These are phyloP conservation scores for Turritopsis rubra DNA, from an alignment of 30 jellyfish, hydroid and myxozoan genomes.

Conservation along the genomic window DNA sequence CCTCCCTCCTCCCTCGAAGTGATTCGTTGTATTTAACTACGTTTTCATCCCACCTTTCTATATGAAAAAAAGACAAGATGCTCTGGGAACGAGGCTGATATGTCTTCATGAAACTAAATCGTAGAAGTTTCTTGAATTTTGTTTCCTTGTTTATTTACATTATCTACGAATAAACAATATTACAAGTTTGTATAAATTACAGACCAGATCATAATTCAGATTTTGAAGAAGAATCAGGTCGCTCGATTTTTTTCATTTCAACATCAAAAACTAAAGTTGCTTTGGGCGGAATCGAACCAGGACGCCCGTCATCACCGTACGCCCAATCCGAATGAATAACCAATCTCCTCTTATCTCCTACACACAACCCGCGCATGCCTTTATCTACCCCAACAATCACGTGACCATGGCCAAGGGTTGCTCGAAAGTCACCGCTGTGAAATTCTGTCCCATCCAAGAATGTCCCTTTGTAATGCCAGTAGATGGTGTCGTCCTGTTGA, in stretches of 20 bases:
- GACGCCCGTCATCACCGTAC: constrained; percentile 43
- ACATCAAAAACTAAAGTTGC: constrained; percentile 41
- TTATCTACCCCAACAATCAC: constrained; percentile 36
- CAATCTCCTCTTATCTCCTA: constrained; percentile 34
- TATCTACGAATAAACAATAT: too few relatives aligned
- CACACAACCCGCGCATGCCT: constrained; percentile 46
- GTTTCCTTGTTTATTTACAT: too few relatives aligned
- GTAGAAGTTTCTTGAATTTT: too few relatives aligned
- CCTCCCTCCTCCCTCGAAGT: too few relatives aligned
- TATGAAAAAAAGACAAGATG: too few relatives aligned
- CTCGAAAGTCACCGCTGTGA: constrained; percentile 25
- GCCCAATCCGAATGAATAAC: constrained; percentile 48
- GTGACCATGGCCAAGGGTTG: constrained; percentile 36
- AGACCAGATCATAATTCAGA: background rate
- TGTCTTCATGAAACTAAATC: too few relatives aligned
- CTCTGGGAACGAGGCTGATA: too few relatives aligned
- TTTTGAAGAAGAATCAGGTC: constrained; percentile 14
- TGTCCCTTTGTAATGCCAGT: constrained; percentile 41
- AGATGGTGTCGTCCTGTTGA: constrained; percentile 30
- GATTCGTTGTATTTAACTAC: too few relatives aligned
- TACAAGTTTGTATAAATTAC: too few relatives aligned
- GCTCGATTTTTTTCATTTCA: constrained; percentile 13
- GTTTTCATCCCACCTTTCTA: too few relatives aligned
- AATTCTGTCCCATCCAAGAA: constrained; percentile 39
- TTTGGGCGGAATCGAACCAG: constrained; percentile 42